Percentiles rank a stretch among this genome's conserved stretches.
These are phyloP conservation scores for Trialeurodes vaporariorum DNA, from an alignment of 1,140 invertebrate species.

Conservation along the genomic window DNA sequence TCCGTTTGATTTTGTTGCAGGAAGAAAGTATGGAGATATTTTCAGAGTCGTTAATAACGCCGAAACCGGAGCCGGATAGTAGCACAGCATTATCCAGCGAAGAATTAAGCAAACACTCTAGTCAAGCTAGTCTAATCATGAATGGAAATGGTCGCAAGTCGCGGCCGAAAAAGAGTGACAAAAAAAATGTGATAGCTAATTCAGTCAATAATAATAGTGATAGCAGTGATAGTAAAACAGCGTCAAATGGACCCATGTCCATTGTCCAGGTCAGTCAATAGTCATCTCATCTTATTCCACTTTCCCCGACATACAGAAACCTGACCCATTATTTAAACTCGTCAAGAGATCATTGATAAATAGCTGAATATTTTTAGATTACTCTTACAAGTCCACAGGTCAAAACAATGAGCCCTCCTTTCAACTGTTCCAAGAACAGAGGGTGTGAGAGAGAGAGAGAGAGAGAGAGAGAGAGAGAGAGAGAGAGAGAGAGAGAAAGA, in stretches of 20 bases:
- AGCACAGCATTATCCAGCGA: slow-evolving; percentile 35
- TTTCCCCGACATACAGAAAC: too few species aligned
- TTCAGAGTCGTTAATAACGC: not conserved
- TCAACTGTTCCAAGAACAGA: too few species aligned
- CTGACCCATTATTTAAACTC: too few species aligned
- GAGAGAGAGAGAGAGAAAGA: too few species aligned
- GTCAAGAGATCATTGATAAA: too few species aligned
- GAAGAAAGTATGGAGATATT: slow-evolving; percentile 13
- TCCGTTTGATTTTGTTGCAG: slow-evolving; percentile 27
- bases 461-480: too few species aligned
- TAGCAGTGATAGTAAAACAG: slow-evolving; percentile 19
- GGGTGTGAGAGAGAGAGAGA: too few species aligned
- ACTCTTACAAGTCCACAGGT: too few species aligned
- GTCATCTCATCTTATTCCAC: too few species aligned
- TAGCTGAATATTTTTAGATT: too few species aligned
- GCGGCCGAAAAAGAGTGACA: not conserved
- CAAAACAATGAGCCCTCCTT: too few species aligned
- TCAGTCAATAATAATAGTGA: slow-evolving; percentile 17
- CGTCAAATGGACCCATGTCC: slow-evolving; percentile 7
- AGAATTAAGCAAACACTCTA: slow-evolving; percentile 33
- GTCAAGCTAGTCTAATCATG: not conserved
- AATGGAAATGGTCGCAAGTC: not conserved
- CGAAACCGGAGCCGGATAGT: slow-evolving; percentile 33
- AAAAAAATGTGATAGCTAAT: not conserved
- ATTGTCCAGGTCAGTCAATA: slow-evolving; percentile 7